Evolutionary conservation across 2,888 invertebrate genomes (phyloP).

Genomic region (Philereme transversata): DNA sequence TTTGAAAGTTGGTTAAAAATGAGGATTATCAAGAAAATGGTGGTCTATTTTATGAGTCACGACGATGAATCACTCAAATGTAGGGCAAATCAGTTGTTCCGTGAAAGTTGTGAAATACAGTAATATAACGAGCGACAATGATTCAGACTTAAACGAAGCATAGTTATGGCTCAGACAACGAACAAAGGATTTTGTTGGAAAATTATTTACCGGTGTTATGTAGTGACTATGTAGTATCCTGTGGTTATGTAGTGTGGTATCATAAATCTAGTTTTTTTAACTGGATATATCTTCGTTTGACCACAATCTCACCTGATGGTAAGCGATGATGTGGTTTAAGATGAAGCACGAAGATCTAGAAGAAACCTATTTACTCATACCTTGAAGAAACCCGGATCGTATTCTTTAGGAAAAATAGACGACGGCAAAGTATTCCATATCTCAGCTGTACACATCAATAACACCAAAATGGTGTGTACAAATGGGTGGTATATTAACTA

Average conservation of each 20-base stretch:
- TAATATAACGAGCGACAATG: conserved; percentile 36
- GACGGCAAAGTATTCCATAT: no score
- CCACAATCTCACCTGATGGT: no score
- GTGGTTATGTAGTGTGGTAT: not conserved
- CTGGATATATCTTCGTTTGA: no score
- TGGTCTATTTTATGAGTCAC: conserved; percentile 39
- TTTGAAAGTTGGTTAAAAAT: not conserved
- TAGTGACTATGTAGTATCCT: not conserved
- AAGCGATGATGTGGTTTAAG: no score
- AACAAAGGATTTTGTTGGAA: conserved; percentile 29
- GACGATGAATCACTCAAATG: conserved; percentile 43
- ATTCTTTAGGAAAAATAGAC: no score
- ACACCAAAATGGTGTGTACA: no score
- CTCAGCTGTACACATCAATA: no score
- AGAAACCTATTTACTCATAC: no score
- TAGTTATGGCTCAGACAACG: conserved; percentile 10
- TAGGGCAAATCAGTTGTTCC: conserved; percentile 41
- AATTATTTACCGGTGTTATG: not conserved
- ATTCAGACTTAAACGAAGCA: conserved; percentile 34
- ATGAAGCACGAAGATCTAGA: no score
- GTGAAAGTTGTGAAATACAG: conserved; percentile 38
- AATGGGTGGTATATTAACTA: no score
- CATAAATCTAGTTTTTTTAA: no score
- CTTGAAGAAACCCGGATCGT: no score
- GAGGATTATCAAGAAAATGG: conserved; percentile 37